Evolutionary conservation across 1,140 invertebrate species (phyloP), one percentile per base, ranked within the genome.

Genomic region (Tetragonula clypearis): DNA sequence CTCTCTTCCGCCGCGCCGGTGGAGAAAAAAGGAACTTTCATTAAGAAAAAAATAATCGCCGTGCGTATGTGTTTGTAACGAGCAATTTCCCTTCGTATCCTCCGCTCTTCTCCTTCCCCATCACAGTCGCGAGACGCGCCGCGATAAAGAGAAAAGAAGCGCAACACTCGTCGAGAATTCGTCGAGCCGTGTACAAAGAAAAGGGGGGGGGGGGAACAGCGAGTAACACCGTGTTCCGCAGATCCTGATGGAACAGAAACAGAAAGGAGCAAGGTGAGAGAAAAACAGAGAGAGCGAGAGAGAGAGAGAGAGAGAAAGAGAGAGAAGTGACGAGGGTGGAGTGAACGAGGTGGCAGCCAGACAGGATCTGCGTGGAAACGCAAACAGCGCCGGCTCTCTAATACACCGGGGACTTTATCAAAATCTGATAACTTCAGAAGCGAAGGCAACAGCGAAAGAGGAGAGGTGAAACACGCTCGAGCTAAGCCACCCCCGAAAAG

Each of bases 321-420:
- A 66, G 68, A 75, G 58, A 65, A 60, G 66, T 62, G 80, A 41
- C 6, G 74, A 56, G 75, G 79, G 84, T 68, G 76, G 82, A 79
- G 85, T 6, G 75, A 68, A 77, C 68, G 80, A 82, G 87, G 84
- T 83, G 79, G 82, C 84, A 87, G 84, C 84, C 89, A 90, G 87
- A 91, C 87, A 81, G 84, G 89, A 89, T 88, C 85, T 88, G 87
- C 90, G 90, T 90, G 87, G 88, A 92, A 92, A 92, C 88, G 87
- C 89, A 93, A 92, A 91, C 90, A 90, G 84, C 78, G 77, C 68
- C 81, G 85, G 68, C 41, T 79, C 84, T 89, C 75, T 85, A 90
- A 92, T 92, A 93, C 92, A 88, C 89, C 84, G 78, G 90, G 88
- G 92, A 93, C 91, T 92, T 93, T 92, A 93, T 93, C 91, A 93